Evolutionary conservation across 1,140 invertebrate species (phyloP).

Genomic region (Drosophila nikananu): DNA sequence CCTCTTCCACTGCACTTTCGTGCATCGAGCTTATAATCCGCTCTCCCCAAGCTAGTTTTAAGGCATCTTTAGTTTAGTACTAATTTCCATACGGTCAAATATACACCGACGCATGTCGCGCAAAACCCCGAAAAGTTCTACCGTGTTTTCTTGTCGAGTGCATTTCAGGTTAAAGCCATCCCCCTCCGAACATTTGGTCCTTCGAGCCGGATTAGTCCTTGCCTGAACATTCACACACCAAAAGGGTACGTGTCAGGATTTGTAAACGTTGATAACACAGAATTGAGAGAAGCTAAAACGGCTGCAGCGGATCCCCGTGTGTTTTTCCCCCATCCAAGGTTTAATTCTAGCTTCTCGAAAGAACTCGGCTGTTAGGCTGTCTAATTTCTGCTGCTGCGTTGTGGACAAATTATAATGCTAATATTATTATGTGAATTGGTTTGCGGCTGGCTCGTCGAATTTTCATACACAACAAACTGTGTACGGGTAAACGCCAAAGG

Average conservation of each 20-base stretch:
- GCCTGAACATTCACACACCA: constrained; percentile 37
- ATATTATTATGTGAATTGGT: constrained; percentile 49
- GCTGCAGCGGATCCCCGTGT: constrained; percentile 31
- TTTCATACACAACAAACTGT: constrained; percentile 54
- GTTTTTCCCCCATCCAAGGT: constrained; percentile 2
- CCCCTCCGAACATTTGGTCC: too few relatives aligned
- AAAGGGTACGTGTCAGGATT: constrained; percentile 37
- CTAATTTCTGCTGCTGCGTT: constrained; percentile 38
- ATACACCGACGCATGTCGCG: too few relatives aligned
- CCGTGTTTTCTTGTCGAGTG: too few relatives aligned
- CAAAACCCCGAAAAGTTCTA: too few relatives aligned
- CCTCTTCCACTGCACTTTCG: too few relatives aligned
- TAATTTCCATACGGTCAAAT: too few relatives aligned
- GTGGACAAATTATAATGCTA: constrained; percentile 54
- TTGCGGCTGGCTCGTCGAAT: constrained; percentile 41
- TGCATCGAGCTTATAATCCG: too few relatives aligned
- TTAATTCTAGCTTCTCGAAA: constrained; percentile 33
- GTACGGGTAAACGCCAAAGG: constrained; percentile 46
- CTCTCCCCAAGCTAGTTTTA: too few relatives aligned
- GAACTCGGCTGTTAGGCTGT: constrained; percentile 44
- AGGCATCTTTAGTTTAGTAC: too few relatives aligned
- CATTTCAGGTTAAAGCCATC: too few relatives aligned
- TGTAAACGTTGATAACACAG: constrained; percentile 54
- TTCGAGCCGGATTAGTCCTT: constrained; percentile 21
- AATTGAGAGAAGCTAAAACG: constrained; percentile 51